These are phyloP conservation scores for Archaeoteleia sp. DNA, from an alignment of 2,888 invertebrate genomes.

Conservation along the genomic window DNA sequence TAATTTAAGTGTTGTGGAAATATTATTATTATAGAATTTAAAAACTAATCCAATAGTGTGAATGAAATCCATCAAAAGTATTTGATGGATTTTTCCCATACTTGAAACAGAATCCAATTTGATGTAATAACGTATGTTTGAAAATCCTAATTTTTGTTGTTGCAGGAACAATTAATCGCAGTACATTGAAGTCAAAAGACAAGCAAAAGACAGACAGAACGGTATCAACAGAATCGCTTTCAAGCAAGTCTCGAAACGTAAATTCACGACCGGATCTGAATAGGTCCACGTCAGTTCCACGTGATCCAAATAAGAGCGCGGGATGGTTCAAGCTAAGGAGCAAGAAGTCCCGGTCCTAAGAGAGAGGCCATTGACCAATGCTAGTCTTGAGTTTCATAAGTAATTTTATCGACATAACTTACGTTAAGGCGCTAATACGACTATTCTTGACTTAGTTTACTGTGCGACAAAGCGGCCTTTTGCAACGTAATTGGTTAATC, in stretches of 20 bases:
- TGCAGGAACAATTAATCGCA: constrained; percentile 71
- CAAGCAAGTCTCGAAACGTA: constrained; percentile 74
- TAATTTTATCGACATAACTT: constrained; percentile 51
- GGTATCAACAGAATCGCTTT: constrained; percentile 80
- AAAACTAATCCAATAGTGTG: no score
- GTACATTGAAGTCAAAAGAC: constrained; percentile 72
- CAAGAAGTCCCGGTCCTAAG: constrained; percentile 74
- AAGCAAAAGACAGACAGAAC: constrained; percentile 72
- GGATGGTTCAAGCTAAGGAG: constrained; percentile 83
- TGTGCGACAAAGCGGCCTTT: constrained; percentile 34
- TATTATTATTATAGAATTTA: no score
- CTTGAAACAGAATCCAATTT: no score
- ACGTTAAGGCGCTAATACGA: constrained; percentile 29
- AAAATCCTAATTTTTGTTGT: constrained; percentile 43
- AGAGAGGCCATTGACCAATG: constrained; percentile 72
- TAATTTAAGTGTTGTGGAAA: no score
- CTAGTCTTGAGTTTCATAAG: constrained; percentile 74
- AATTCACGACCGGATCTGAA: constrained; percentile 74
- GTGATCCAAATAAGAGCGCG: constrained; percentile 82
- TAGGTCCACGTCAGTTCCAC: constrained; percentile 84
- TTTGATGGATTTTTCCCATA: no score
- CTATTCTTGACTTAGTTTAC: constrained; percentile 18
- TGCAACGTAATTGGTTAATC: constrained; percentile 54
- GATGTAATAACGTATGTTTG: constrained; percentile 19
- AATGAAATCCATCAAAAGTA: no score